phyloP scores from a whole-genome alignment of 1,140 invertebrate species.

The Apis mellifera region Amel_HAv3.1 CM009939.2:10042501-10043000 shows the following conservation, averaged over 20 bases:
- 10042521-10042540: slow-evolving; percentile 70
- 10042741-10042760: slow-evolving; percentile 2
- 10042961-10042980: background rate
- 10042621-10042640: slow-evolving; percentile 64
- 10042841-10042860: too few relatives aligned
- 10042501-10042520: slow-evolving; percentile 42
- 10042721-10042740: slow-evolving; percentile 48
- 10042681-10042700: slow-evolving; percentile 49
- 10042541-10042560: slow-evolving; percentile 77
- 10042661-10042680: slow-evolving; percentile 69
- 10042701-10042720: slow-evolving; percentile 4
- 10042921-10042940: too few relatives aligned
- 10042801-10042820: too few relatives aligned
- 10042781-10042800: background rate
- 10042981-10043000: background rate
- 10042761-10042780: background rate
- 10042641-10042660: slow-evolving; percentile 73
- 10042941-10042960: background rate
- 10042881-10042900: too few relatives aligned
- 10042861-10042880: too few relatives aligned
- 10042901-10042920: too few relatives aligned
- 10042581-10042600: slow-evolving; percentile 74
- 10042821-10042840: too few relatives aligned
- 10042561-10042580: slow-evolving; percentile 69
- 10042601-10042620: slow-evolving; percentile 25